These are phyloP conservation scores for Oenanthe oenanthe DNA, from an alignment of 2,113 vertebrate species.

Conservation along the genomic window DNA sequence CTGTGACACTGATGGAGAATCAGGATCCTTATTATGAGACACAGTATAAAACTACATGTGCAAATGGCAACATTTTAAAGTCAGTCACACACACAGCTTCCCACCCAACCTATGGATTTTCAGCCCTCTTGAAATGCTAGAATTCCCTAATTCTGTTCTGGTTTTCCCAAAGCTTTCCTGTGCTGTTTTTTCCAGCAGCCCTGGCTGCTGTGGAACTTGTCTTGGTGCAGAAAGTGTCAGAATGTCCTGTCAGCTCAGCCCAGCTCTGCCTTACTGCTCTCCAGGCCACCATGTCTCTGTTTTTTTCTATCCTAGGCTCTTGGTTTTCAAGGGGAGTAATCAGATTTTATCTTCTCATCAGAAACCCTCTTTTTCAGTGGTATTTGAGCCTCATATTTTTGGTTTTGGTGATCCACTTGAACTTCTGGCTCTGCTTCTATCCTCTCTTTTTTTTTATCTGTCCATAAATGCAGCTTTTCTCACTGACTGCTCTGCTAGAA, in stretches of 20 bases:
- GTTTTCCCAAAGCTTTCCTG: neutral
- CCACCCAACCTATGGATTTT: neutral
- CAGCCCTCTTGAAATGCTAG: neutral
- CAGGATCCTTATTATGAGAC: neutral
- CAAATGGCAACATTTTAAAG: neutral
- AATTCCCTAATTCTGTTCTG: neutral
- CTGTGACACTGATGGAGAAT: neutral
- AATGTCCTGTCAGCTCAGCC: neutral
- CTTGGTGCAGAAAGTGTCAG: neutral
- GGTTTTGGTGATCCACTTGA: neutral
- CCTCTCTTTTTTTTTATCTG: neutral
- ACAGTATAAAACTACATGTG: neutral
- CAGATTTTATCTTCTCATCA: neutral
- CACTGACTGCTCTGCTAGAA: neutral
- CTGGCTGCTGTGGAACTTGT: neutral
- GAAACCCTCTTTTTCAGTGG: neutral
- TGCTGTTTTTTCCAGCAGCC: neutral
- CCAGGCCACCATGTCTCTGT: rapidly evolving
- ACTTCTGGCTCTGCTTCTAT: neutral
- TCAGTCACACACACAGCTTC: neutral
- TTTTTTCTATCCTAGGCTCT: neutral
- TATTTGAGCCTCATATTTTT: neutral
- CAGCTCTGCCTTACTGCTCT: neutral
- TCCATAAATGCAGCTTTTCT: neutral
- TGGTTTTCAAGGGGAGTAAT: neutral